A percentile compares a stretch with the other conserved stretches of the same genome.
Conservation (phyloP, 2,113 vertebrate species). For the Larimichthys crocea region DNA sequence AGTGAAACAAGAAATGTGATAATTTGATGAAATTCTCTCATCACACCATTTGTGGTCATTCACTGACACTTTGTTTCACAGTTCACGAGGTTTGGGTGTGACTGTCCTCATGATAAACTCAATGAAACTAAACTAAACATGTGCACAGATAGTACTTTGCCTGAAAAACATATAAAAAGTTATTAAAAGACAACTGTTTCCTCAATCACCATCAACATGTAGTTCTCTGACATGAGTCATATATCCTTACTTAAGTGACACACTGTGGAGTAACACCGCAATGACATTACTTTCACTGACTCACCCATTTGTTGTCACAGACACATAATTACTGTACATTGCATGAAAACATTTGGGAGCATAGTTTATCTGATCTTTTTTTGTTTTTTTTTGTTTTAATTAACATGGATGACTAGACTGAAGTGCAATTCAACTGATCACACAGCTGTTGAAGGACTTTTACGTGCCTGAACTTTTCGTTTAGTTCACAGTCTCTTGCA, state of each 20-base stretch:
- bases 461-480: background rate
- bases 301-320: conserved; percentile 3
- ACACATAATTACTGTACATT: conserved; percentile 4
- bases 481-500: background rate
- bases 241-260: conserved; percentile 1
- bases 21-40: conserved; percentile 5
- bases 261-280: conserved; percentile 1
- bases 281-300: background rate
- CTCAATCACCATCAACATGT: background rate
- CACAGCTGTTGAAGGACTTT: background rate
- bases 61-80: background rate
- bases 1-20: background rate
- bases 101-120: background rate
- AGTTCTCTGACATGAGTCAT: conserved; percentile 26
- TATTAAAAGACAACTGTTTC: conserved; percentile 14
- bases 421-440: background rate
- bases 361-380: background rate
- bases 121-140: conserved; percentile 16
- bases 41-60: background rate
- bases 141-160: background rate
- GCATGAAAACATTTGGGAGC: background rate
- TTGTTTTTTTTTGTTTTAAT: background rate
- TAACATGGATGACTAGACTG: background rate
- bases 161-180: background rate
- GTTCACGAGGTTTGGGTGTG: background rate